These are phyloP conservation scores for Nasonovia ribisnigri DNA, from an alignment of 2,888 invertebrate genomes.

Conservation along the genomic window DNA sequence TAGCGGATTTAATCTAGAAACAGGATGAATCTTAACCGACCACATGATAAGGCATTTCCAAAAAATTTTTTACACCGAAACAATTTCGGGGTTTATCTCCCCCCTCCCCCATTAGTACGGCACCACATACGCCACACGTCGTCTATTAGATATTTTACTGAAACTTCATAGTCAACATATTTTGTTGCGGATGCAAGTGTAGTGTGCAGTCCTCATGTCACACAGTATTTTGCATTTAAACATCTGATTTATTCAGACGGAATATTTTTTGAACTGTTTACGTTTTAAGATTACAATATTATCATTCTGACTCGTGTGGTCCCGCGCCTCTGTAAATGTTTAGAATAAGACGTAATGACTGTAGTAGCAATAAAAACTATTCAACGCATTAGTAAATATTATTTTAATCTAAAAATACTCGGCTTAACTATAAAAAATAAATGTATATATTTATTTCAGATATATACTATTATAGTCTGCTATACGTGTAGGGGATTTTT, in stretches of 20 bases:
- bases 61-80: neutral
- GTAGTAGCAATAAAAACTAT: neutral
- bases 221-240: neutral
- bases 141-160: neutral
- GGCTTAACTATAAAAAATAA: neutral
- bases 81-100: neutral
- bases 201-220: neutral
- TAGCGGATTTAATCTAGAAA: neutral
- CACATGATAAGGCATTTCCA: neutral
- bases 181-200: neutral
- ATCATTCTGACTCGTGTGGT: neutral
- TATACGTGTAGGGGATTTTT: neutral
- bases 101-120: neutral
- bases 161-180: neutral
- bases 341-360: neutral
- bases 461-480: neutral
- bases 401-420: conserved; percentile 5
- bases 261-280: neutral
- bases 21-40: neutral
- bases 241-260: neutral
- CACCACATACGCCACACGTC: neutral
- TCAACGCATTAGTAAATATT: neutral
- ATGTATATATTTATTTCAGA: neutral
- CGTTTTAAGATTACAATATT: neutral
- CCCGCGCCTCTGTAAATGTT: neutral